Conservation (phyloP, 2,113 vertebrate species). For the Sula dactylatra region DNA sequence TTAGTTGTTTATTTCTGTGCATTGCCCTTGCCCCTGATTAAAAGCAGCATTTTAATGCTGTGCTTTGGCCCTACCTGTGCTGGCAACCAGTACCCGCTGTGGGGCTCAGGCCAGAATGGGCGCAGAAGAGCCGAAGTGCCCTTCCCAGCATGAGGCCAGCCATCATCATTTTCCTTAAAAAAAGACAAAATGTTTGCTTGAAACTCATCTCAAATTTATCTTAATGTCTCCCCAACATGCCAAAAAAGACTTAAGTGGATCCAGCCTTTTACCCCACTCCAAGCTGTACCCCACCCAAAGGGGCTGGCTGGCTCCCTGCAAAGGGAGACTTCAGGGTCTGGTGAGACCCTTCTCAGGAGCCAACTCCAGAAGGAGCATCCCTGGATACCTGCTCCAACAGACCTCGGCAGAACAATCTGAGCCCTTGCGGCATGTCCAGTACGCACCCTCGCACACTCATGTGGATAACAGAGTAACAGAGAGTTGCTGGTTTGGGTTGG, state of each 20-base stretch:
- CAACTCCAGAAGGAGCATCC: neutral
- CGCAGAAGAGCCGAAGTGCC: neutral
- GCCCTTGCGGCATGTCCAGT: neutral
- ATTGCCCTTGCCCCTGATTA: neutral
- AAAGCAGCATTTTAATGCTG: neutral
- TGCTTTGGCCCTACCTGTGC: neutral
- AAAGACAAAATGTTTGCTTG: neutral
- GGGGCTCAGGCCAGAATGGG: neutral
- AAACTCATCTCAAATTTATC: neutral
- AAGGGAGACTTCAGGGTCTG: neutral
- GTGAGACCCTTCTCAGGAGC: neutral
- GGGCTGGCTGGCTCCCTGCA: neutral
- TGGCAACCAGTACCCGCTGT: neutral
- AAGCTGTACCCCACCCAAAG: neutral
- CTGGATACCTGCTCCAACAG: neutral
- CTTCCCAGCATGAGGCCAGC: neutral
- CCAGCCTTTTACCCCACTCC: neutral
- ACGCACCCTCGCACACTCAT: rapidly evolving
- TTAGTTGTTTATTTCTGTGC: neutral
- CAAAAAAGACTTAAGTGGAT: neutral
- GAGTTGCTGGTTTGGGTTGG: neutral
- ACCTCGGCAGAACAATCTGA: neutral
- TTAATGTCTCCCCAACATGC: neutral
- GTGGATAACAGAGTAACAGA: neutral
- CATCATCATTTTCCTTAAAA: neutral